Percentiles rank a stretch among this genome's conserved stretches.
These are phyloP conservation scores for Campoplex nolae DNA, from an alignment of 2,888 invertebrate genomes.

Conservation along the genomic window DNA sequence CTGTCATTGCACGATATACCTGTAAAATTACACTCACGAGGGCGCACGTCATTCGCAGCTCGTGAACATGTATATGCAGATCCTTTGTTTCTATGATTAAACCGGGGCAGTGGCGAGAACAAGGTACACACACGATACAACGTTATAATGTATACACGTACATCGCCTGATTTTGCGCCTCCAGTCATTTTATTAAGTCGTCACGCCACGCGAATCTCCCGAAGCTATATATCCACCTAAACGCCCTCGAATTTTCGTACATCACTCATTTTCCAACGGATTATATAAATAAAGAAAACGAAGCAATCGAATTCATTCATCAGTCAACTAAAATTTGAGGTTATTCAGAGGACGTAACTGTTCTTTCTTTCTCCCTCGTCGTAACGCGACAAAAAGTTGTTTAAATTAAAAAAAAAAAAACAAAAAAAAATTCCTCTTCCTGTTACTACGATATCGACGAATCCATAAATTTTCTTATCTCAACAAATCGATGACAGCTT, in stretches of 20 bases:
- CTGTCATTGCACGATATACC: conserved; percentile 16
- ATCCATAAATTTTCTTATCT: conserved; percentile 39
- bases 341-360: neutral
- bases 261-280: neutral
- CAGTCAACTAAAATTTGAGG: neutral
- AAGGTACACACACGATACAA: neutral
- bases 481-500: conserved; percentile 49
- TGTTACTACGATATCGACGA: conserved; percentile 16
- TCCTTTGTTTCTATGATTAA: conserved; percentile 52
- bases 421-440: neutral
- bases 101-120: conserved; percentile 18
- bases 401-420: neutral
- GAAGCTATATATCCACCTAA: neutral
- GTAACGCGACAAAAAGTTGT: neutral
- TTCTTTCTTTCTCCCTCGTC: neutral
- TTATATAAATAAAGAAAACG: neutral
- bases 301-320: neutral
- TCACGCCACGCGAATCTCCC: conserved; percentile 16
- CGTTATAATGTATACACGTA: neutral
- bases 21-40: conserved; percentile 39
- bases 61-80: neutral
- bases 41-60: conserved; percentile 44
- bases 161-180: neutral
- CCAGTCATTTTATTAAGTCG: conserved; percentile 22
- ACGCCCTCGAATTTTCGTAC: neutral